Evolutionary conservation across 30 jellyfish, hydroid and myxozoan genomes (phyloP).

Genomic region (Cassiopea andromeda): DNA sequence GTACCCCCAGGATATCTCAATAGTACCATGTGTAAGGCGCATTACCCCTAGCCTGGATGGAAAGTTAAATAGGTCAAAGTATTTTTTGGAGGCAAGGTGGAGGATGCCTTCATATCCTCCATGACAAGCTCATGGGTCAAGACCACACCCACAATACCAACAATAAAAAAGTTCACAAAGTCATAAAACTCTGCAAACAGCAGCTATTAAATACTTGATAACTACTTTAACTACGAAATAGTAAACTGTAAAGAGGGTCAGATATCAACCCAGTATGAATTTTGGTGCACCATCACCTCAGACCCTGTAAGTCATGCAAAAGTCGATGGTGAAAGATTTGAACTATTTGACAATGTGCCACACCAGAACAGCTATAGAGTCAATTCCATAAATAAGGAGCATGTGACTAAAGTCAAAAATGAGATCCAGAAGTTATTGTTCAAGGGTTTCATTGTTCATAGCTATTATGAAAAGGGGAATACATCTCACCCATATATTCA

Average conservation of each 20-base stretch:
- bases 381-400: neutral
- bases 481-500: constrained; percentile 8
- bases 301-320: constrained; percentile 22
- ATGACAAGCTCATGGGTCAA: too few species aligned
- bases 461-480: constrained; percentile 13
- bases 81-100: too few species aligned
- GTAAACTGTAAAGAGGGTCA: constrained; percentile 45
- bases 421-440: neutral
- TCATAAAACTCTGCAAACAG: neutral
- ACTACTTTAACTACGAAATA: constrained; percentile 13
- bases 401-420: too few species aligned
- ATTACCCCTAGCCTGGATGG: too few species aligned
- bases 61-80: too few species aligned
- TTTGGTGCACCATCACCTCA: constrained; percentile 35
- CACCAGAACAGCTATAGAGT: constrained; percentile 6
- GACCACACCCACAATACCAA: too few species aligned
- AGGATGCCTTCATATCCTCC: too few species aligned
- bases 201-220: neutral
- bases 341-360: constrained; percentile 14
- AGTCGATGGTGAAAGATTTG: constrained; percentile 8
- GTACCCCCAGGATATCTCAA: too few species aligned
- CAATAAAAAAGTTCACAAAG: too few species aligned
- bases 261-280: constrained; percentile 28
- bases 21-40: too few species aligned
- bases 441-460: neutral